Evolutionary conservation across 1,140 invertebrate genomes (phyloP), one percentile per base, ranked within the genome.

Genomic region (Mercenaria mercenaria): DNA sequence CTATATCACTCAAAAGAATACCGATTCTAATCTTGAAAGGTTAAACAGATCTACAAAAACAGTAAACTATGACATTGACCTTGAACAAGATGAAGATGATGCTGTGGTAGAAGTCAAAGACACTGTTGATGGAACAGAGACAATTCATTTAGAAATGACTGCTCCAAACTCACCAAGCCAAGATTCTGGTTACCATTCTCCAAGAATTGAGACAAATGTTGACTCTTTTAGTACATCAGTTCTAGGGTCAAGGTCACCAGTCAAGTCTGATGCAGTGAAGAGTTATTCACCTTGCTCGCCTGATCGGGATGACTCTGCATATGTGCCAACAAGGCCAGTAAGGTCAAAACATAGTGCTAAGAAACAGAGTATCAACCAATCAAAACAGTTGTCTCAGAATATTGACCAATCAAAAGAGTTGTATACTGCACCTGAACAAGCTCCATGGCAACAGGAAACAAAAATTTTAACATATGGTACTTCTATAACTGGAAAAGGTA

Each of bases 61-160:
- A 61, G 79, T 23, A 61, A 81, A 81, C n/a, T 81, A 64, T 84
- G 82, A 84, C 41, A 37, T 82, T 82, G 59, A 82, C 80, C 82
- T 84, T 52, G 82, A 84, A 50, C 59, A 84, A 26, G 43, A 69
- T 67, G 82, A 84, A 41, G 82, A 84, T 13, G 82, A 84, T 84
- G 82, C 41, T 39, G 32, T 67, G 15, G 29, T 43, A 18, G 26
- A n/a, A 10, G 79, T 59, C 32, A 59, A 59, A 29, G 52, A 61
- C 47, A 81, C 0, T 18, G 43, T 32, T 2, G 43, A 47, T 77
- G 74, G 74, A 52, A 26, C 41, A 15, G 11, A 47, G n/a, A 18
- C 23, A 1, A 50, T 52, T 15, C 43, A 52, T 32, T 13, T 47
- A 8, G 74, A 77, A 23, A 26, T 52, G 10, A 50, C 20, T 20